Base-by-base conservation (phyloP, 2,888 invertebrate genomes). In the Erebia palarica region DNA sequence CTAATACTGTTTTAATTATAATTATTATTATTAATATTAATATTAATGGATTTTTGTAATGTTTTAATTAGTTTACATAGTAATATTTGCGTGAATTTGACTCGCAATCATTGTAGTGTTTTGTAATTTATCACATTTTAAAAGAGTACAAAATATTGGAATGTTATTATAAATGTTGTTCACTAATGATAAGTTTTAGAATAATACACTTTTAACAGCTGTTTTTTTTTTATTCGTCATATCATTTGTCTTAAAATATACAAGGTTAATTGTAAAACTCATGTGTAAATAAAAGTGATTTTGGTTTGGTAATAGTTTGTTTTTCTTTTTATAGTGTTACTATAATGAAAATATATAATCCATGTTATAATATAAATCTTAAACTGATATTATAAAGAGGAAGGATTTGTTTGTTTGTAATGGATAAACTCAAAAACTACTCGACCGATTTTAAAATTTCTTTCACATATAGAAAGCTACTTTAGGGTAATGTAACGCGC, bases 71-170 rank as follows among this genome's bases (percentile, higher is more conserved):
- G 91, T 92, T 90, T 92, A 91, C 90, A 89, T 87, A 87, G 85
- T 90, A 89, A 89, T 87, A 89, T 89, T 90, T 91, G 88, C 87
- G 91, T 89, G 89, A 87, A 85, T 88, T n/a, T 18, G 10, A 84
- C 84, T 86, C 85, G 81, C 87, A 78, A 49, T 80, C 83, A 83
- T 83, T 87, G 87, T 88, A 89, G 83, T 87, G 89, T 91, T 92
- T 92, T 91, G 90, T 92, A 91, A 92, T 92, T 92, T 92, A 92
- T 92, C 90, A 90, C 91, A 91, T 91, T 92, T 92, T 91, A 91
- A 89, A 92, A 67, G 91, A 92, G 92, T 92, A 92, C 91, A 91
- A 92, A 92, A 89, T 92, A 92, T 92, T 90, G 90, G 91, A 90
- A 91, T 90, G 92, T 92, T 92, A 91, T 90, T 69, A 82, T 86